A percentile compares a stretch with the other conserved stretches of the same genome.
Conservation (phyloP, 2,113 vertebrate species). For the Pteropus alecto region DNA sequence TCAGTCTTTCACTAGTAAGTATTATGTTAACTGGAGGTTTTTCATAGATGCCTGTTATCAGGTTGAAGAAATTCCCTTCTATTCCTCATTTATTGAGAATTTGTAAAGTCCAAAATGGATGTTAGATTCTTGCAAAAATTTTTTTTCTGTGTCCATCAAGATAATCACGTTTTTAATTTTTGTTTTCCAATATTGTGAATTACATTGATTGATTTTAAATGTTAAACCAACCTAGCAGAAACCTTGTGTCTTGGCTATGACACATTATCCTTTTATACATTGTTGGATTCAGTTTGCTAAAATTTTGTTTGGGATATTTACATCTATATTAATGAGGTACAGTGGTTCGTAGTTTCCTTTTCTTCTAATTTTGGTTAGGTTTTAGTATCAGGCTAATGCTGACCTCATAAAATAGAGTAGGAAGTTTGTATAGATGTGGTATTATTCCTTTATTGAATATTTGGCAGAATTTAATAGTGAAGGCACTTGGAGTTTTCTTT, state of each 20-base stretch:
- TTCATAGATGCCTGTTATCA: not conserved
- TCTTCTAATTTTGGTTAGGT: not conserved
- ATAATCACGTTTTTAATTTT: not conserved
- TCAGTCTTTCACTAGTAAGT: not conserved
- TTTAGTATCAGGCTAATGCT: not conserved
- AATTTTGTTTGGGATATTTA: not conserved
- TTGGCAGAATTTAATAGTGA: constrained; percentile 1
- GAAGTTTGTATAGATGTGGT: not conserved
- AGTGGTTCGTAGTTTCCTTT: not conserved
- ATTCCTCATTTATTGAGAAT: not conserved
- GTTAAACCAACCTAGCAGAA: not conserved
- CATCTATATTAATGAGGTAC: not conserved
- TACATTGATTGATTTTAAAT: not conserved
- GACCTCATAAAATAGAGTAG: constrained; percentile 2
- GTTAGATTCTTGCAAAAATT: not conserved
- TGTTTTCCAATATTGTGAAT: not conserved
- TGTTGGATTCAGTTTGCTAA: not conserved
- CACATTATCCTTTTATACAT: not conserved
- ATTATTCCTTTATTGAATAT: not conserved
- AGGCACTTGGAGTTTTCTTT: not conserved
- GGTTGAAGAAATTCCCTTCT: not conserved
- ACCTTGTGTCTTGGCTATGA: not conserved
- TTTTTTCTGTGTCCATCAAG: not conserved
- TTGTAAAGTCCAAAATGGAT: not conserved
- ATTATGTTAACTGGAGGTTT: not conserved